Base-by-base conservation (phyloP, 2,113 vertebrate species). In the Cololabis saira region DNA sequence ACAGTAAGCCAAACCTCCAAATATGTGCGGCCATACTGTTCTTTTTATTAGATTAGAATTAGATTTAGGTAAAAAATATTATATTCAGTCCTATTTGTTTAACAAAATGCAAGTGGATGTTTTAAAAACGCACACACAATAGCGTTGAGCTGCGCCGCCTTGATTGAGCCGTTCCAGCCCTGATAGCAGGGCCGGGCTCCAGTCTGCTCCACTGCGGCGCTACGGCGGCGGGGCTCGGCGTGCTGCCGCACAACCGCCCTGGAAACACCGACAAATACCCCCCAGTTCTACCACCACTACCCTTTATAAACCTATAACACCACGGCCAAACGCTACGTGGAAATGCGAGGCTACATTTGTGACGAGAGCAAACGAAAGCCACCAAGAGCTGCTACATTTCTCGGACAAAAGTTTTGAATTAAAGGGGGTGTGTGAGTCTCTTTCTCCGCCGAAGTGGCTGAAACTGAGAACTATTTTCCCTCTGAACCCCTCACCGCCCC, bases 401-500 rank as follows among this genome's bases (percentile, higher is more conserved):
- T 58, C 54, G n/a, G 9, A 1, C 64, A 90, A 37, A 89, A 91
- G 73, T 91, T 89, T 89, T 88, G 90, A 88, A 90, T 90, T 76
- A 86, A 90, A 88, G 81, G 90, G 89, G 86, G 89, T 85, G 90
- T 90, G 90, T 85, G n/a, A n/a, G 82, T 74, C 49, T 78, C 50
- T 66, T 68, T 81, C 80, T 74, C 62, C 56, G 16, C 12, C 30
- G 42, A 78, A 81, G 71, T 75, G 44, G n/a, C 70, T 49, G 17
- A 15, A 63, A 78, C 61, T 79, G 50, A 80, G 59, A 79, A 83
- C 67, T 52, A 41, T 77, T 71, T 74, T 52, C 53, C 77, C 65
- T 65, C 12, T 15, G 57, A 75, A 30, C 80, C 70, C 67, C 52
- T 74, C 61, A 67, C 58, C 68, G 77, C 76, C 80, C 42, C 13